Base-by-base conservation (phyloP, 2,113 vertebrate genomes). In the Pyxicephalus adspersus region DNA sequence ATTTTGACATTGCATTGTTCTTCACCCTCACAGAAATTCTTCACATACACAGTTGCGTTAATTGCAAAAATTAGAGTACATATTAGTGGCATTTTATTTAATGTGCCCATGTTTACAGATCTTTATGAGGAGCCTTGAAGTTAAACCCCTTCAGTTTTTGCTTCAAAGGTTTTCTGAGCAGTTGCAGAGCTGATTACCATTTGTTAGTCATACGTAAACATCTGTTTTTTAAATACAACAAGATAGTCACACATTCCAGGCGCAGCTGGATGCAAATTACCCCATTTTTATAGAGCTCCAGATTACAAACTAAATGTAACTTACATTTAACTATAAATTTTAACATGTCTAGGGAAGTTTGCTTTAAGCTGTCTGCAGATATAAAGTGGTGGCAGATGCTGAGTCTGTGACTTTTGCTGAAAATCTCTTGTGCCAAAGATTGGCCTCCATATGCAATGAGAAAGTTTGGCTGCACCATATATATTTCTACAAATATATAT, bases 151-250 rank as follows among this genome's bases (percentile, higher is more conserved):
- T 66, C 63, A 34, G 15, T 22, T 55, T 55, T 66, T n/a, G 29
- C 64, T 78, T 67, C 64, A 78, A 78, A 67, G 76, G 20, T 67
- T 55, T n/a, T 38, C 5, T 51, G 45, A 65, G 52, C 75, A 54
- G 51, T 67, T 66, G 55, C 64, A 20, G 31, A 3, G 26, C 18
- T 57, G 64, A 78, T 78, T 34, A 57, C 76, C 64, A 78, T 78
- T 78, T 78, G 76, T 67, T 57, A 65, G 76, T 78, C 76, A 22
- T 58, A 28, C 20, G 51, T 67, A 78, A 78, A 78, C 76, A 78
- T 78, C 76, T 78, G 76, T 66, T 78, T 57, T 64, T 67, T 78
- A 67, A 65, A 66, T 51, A 34, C 16, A 65, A 71, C 45, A 54
- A 67, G 29, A 16, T 13, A 57, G 29, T 67, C 26, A 38, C 28